Evolutionary conservation across 2,888 invertebrate genomes (phyloP).

Genomic region (Uropetala carovei): DNA sequence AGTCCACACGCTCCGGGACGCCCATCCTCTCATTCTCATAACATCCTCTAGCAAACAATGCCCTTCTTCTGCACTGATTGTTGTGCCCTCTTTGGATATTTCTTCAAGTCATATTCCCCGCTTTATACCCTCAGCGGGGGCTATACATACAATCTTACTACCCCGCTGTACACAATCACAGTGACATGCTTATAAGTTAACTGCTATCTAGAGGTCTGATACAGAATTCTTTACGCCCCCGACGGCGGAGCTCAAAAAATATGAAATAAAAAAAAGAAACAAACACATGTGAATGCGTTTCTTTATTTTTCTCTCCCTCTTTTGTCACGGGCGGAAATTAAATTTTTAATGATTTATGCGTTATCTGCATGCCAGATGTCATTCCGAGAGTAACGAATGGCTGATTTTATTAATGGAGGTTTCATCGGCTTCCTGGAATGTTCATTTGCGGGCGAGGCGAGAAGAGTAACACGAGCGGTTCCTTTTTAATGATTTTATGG

Average conservation of each 20-base stretch:
- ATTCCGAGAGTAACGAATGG: conserved; percentile 42
- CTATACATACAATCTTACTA: conserved; percentile 56
- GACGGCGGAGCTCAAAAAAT: background rate
- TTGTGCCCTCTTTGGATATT: conserved; percentile 46
- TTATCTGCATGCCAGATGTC: conserved; percentile 47
- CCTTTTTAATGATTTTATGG: background rate
- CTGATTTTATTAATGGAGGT: conserved; percentile 43
- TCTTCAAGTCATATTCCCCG: conserved; percentile 62
- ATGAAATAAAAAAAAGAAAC: conserved; percentile 9
- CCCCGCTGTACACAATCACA: conserved; percentile 23
- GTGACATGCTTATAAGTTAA: conserved; percentile 59
- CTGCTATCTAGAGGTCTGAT: conserved; percentile 27
- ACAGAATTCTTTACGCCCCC: conserved; percentile 20
- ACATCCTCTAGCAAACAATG: conserved; percentile 60
- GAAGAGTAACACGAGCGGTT: background rate
- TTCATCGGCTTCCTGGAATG: conserved; percentile 39
- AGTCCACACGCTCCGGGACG: conserved; percentile 25
- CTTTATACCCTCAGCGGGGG: conserved; percentile 61
- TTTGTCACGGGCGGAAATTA: conserved; percentile 49
- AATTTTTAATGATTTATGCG: conserved; percentile 55
- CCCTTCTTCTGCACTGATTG: conserved; percentile 57
- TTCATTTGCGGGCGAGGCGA: conserved; percentile 28
- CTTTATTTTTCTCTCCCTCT: conserved; percentile 17
- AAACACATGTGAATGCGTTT: conserved; percentile 37
- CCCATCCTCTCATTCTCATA: conserved; percentile 56